A percentile compares a stretch with the other conserved stretches of the same genome.
These are phyloP conservation scores for Druon quercuslanigerum DNA, from an alignment of 1,140 invertebrate genomes.

Conservation along the genomic window DNA sequence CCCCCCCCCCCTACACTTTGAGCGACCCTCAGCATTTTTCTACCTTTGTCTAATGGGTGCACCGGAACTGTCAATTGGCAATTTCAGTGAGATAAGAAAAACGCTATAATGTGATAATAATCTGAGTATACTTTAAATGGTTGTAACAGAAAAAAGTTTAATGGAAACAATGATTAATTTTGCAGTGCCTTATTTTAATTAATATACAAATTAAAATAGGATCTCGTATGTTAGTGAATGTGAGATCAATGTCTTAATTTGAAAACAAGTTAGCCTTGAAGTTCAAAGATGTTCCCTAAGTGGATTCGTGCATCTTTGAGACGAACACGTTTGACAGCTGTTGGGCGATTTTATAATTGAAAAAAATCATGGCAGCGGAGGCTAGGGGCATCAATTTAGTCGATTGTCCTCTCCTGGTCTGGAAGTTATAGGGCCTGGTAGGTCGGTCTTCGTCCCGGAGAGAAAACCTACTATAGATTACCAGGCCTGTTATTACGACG, in stretches of 20 bases:
- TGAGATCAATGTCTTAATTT: conserved; percentile 26
- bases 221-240: neutral
- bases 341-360: conserved; percentile 68
- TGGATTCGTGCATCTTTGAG: conserved; percentile 27
- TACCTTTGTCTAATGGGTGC: no score
- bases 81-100: no score
- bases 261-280: conserved; percentile 27
- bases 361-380: conserved; percentile 60
- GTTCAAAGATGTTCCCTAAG: conserved; percentile 14
- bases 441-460: conserved; percentile 60
- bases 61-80: no score
- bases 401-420: conserved; percentile 61
- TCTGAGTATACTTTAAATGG: no score
- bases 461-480: conserved; percentile 76
- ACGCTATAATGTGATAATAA: no score
- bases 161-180: no score
- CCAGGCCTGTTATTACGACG: conserved; percentile 72
- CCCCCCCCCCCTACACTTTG: no score
- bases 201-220: neutral
- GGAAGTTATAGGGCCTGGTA: conserved; percentile 42
- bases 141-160: no score
- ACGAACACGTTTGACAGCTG: conserved; percentile 62
- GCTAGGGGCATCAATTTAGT: conserved; percentile 65
- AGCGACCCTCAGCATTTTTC: no score
- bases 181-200: no score